Conservation (phyloP, 2,797 vertebrate genomes). For the Pantherophis alleghaniensis region DNA sequence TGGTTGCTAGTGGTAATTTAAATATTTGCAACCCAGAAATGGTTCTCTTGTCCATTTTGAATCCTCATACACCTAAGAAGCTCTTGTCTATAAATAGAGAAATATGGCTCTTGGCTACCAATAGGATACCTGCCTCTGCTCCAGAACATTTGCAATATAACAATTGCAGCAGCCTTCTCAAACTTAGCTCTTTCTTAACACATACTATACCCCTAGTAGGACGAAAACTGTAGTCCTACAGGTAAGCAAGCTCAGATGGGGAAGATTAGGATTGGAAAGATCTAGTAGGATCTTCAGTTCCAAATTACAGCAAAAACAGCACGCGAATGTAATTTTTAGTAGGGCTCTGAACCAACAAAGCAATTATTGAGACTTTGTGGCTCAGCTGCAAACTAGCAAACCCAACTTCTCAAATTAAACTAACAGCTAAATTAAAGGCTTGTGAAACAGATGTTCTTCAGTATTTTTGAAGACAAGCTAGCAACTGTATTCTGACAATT, state of each 20-base stretch:
- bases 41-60: not conserved
- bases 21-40: not conserved
- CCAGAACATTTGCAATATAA: not conserved
- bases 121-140: not conserved
- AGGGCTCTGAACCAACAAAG: not conserved
- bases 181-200: not conserved
- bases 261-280: not conserved
- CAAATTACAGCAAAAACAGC: not conserved
- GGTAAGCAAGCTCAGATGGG: not conserved
- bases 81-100: not conserved
- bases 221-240: not conserved
- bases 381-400: not conserved
- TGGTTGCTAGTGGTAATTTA: not conserved
- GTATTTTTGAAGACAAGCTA: not conserved
- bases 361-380: not conserved
- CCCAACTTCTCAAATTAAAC: not conserved
- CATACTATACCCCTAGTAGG: not conserved
- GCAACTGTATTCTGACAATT: not conserved
- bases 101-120: not conserved
- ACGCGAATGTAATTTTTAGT: not conserved
- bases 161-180: not conserved
- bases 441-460: constrained; percentile 1
- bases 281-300: not conserved
- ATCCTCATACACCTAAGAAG: not conserved
- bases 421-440: constrained; percentile 4